Percentiles rank a stretch among this genome's conserved stretches.
These are phyloP conservation scores for Apantesis nais DNA, from an alignment of 2,888 invertebrate species.

Conservation along the genomic window DNA sequence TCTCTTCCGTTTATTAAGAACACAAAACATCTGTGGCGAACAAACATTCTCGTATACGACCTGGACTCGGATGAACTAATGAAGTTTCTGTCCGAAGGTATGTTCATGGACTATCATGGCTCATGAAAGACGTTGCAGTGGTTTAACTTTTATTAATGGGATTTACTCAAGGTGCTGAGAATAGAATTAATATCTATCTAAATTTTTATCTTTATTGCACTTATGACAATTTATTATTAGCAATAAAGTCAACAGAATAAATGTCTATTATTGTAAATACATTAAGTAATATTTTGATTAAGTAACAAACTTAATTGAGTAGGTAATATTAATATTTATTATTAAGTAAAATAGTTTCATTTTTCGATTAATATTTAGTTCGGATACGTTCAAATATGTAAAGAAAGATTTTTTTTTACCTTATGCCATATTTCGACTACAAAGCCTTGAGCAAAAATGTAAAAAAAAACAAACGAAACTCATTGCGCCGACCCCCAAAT, in stretches of 20 bases:
- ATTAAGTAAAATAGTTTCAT: neutral
- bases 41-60: neutral
- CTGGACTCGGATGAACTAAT: too few relatives aligned
- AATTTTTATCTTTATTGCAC: constrained; percentile 16
- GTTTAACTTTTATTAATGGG: too few relatives aligned
- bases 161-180: too few relatives aligned
- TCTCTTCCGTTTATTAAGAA: neutral
- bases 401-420: neutral
- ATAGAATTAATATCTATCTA: too few relatives aligned
- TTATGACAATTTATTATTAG: constrained; percentile 29
- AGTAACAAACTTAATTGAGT: neutral
- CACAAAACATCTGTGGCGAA: constrained; percentile 8
- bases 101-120: too few relatives aligned
- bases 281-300: neutral
- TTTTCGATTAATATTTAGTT: neutral
- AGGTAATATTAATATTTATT: neutral
- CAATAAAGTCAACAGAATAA: constrained; percentile 6
- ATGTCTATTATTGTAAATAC: neutral
- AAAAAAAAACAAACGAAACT: neutral
- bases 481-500: neutral
- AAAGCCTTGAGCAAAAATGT: neutral
- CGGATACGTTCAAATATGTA: neutral
- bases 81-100: too few relatives aligned
- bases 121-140: too few relatives aligned
- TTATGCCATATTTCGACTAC: neutral